Evolutionary conservation across 2,113 vertebrate genomes (phyloP).

Genomic region (Albula glossodonta): DNA sequence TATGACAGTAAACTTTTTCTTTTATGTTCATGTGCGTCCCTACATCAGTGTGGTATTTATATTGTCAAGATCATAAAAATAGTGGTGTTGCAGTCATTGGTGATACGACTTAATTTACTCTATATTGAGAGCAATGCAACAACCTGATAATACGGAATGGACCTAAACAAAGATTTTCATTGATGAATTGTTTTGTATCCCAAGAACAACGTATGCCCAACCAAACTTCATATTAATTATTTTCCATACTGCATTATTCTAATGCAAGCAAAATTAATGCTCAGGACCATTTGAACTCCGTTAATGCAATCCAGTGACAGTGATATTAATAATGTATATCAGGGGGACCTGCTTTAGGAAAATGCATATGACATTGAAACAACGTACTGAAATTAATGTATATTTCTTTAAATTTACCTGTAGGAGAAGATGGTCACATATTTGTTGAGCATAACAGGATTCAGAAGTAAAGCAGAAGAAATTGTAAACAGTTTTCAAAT

Average conservation of each 20-base stretch:
- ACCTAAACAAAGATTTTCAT: neutral
- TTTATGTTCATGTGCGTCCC: neutral
- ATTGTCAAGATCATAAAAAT: too few species aligned
- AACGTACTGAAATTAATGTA: too few species aligned
- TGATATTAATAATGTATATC: neutral
- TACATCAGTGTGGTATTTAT: neutral
- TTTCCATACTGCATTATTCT: neutral
- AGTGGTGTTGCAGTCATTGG: too few species aligned
- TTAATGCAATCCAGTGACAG: neutral
- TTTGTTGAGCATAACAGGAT: too few species aligned
- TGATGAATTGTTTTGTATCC: neutral
- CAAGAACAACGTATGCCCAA: too few species aligned
- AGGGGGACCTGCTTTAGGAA: neutral
- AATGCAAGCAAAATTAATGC: too few species aligned
- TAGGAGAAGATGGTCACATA: too few species aligned
- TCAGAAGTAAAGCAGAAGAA: too few species aligned
- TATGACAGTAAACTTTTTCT: neutral
- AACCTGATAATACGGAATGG: neutral
- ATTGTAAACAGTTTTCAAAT: neutral
- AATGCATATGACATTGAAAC: neutral
- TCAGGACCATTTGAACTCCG: too few species aligned
- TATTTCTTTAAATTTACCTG: too few species aligned
- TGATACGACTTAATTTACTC: neutral
- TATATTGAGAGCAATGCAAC: neutral
- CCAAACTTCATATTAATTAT: neutral